Evolutionary conservation across 2,113 vertebrate genomes (phyloP), one percentile per base, ranked within the genome.

Genomic region (Pan troglodytes): DNA sequence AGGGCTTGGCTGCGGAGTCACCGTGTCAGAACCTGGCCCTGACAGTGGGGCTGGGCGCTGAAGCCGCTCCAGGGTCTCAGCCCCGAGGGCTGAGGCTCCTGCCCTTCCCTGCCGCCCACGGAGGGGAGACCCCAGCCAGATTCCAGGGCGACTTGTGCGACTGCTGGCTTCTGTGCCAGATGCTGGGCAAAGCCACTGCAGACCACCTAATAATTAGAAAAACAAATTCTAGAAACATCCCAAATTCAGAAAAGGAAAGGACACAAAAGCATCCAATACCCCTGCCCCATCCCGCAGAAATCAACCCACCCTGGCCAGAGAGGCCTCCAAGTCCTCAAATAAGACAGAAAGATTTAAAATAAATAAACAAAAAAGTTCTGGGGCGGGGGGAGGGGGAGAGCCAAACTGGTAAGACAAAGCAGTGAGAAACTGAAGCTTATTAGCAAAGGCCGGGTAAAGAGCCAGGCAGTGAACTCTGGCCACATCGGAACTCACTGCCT

Each of bases 351-450:
- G 11, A 35, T 61, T 43, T 27, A 55, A 88, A 79, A 95, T 35
- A 57, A 81, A 45, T 35, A 57, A 81, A 45, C 6, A 13, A 32
- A 78, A 43, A 45, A 40, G 11, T 83, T 68, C 25, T 35, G 8
- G 2, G 11, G 50, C 13, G 1, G 30, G n/a, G 10, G 18, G 3
- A 0, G 8, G 6, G 16, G 25, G 23, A 4, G 22, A 13, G 38
- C 1, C 1, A 8, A 38, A 61, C 1, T 10, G 45, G 16, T 50
- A 30, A 72, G 88, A 86, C 14, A 18, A 59, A 84, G 35, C 23
- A 43, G 55, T n/a, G 76, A 30, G 12, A 57, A 67, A 73, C 20
- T 57, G 57, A 75, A 18, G 27, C 20, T 76, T 10, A 3, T 8
- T 23, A 59, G 11, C 18, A 61, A 57, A 87, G 45, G 81, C 45